Evolutionary conservation across 2,797 vertebrate genomes (phyloP).

Genomic region (Eleutherodactylus coqui): DNA sequence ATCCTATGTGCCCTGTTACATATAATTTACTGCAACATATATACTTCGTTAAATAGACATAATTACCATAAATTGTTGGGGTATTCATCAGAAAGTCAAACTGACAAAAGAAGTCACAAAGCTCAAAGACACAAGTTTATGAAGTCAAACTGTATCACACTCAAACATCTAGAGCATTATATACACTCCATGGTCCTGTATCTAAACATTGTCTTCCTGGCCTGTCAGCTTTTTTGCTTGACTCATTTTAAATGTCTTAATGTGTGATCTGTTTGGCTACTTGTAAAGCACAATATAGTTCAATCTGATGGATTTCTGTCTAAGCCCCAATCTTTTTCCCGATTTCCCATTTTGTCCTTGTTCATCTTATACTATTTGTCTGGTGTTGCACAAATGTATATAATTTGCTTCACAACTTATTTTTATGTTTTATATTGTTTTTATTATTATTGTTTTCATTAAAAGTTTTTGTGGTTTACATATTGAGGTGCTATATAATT

Average conservation of each 20-base stretch:
- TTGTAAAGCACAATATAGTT: conserved; percentile 58
- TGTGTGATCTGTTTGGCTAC: conserved; percentile 3
- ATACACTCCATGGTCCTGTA: conserved; percentile 44
- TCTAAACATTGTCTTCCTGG: conserved; percentile 22
- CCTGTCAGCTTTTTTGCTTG: background rate
- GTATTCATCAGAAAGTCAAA: background rate
- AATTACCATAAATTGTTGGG: background rate
- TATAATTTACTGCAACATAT: too few relatives aligned
- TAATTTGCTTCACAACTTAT: conserved; percentile 54
- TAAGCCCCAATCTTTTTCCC: background rate
- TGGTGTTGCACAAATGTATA: conserved; percentile 61
- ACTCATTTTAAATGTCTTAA: conserved; percentile 5
- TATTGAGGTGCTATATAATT: too few relatives aligned
- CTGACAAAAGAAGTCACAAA: background rate
- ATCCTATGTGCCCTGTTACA: background rate
- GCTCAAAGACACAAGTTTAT: background rate
- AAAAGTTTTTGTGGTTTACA: conserved; percentile 56
- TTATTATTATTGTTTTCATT: conserved; percentile 53
- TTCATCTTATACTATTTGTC: conserved; percentile 10
- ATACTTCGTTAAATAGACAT: background rate
- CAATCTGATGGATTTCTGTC: background rate
- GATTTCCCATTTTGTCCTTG: background rate
- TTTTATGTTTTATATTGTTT: conserved; percentile 58
- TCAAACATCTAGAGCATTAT: background rate
- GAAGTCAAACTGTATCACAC: background rate